phyloP scores from a whole-genome alignment of 2,888 invertebrate species.

The Schizotus pectinicornis region DNA sequence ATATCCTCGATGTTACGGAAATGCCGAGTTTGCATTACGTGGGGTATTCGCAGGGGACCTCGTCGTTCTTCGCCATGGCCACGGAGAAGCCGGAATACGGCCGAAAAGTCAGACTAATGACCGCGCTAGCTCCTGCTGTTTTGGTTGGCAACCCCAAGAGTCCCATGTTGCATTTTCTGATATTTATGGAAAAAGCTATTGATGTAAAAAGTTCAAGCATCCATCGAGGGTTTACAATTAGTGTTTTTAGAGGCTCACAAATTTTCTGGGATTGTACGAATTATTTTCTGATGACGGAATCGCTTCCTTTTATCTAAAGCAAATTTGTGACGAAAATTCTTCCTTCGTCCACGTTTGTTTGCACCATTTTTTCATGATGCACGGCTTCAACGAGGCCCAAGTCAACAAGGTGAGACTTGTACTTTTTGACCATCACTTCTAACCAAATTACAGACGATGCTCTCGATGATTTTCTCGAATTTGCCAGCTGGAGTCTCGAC shows the following conservation, averaged over 20 bases:
- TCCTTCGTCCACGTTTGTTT: conserved; percentile 19
- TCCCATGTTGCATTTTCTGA: conserved; percentile 28
- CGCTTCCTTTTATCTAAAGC: conserved; percentile 1
- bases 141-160: conserved; percentile 63
- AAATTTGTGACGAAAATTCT: conserved; percentile 17
- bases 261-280: background rate
- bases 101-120: conserved; percentile 65
- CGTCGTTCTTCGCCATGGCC: conserved; percentile 70
- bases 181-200: too few species aligned
- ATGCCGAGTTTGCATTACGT: conserved; percentile 24
- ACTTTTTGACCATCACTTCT: background rate
- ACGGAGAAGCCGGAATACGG: conserved; percentile 71
- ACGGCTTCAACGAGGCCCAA: conserved; percentile 11
- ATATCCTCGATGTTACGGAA: conserved; percentile 12
- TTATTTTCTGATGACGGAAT: background rate
- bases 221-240: too few species aligned
- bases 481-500: too few species aligned
- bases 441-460: too few species aligned
- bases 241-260: too few species aligned
- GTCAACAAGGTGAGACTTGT: conserved; percentile 11
- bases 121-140: conserved; percentile 75
- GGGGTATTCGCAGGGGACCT: conserved; percentile 66
- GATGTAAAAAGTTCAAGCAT: too few species aligned
- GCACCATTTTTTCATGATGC: conserved; percentile 12
- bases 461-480: too few species aligned